Conservation (phyloP, 1,140 invertebrate species). For the Nilaparvata lugens region DNA sequence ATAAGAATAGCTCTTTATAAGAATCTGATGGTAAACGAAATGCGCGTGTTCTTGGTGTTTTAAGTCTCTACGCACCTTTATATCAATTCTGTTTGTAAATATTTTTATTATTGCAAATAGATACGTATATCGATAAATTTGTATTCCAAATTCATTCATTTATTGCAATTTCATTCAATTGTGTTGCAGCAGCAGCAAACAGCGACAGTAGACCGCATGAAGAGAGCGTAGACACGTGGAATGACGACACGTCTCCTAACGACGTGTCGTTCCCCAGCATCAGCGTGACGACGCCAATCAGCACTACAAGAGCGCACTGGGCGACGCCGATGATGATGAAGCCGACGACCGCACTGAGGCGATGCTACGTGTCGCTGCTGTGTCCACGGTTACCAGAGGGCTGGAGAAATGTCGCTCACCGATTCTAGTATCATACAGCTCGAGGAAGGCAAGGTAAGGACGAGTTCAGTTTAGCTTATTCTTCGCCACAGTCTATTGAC, state of each 20-base stretch:
- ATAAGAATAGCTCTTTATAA: too few relatives aligned
- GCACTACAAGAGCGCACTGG: slow-evolving; percentile 49
- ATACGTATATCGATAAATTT: too few relatives aligned
- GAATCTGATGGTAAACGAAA: too few relatives aligned
- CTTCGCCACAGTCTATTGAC: too few relatives aligned
- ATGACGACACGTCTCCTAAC: slow-evolving; percentile 52
- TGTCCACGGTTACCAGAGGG: neutral
- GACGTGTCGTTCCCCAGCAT: slow-evolving; percentile 69
- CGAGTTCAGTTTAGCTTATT: too few relatives aligned
- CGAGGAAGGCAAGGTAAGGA: slow-evolving; percentile 62
- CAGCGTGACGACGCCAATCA: slow-evolving; percentile 58
- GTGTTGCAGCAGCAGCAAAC: slow-evolving; percentile 19
- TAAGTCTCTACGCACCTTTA: too few relatives aligned
- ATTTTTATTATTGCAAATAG: too few relatives aligned
- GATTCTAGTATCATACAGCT: slow-evolving; percentile 58
- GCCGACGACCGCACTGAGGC: neutral
- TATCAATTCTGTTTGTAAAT: too few relatives aligned
- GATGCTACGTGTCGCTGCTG: neutral
- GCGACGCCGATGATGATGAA: slow-evolving; percentile 17
- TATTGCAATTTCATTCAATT: too few relatives aligned
- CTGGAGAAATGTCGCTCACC: slow-evolving; percentile 39
- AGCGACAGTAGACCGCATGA: slow-evolving; percentile 27
- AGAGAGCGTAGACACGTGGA: slow-evolving; percentile 57
- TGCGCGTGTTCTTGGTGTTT: too few relatives aligned
- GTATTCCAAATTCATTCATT: too few relatives aligned